Evolutionary conservation across 2,113 vertebrate genomes (phyloP), one percentile per base, ranked within the genome.

Genomic region (Strigops habroptila): DNA sequence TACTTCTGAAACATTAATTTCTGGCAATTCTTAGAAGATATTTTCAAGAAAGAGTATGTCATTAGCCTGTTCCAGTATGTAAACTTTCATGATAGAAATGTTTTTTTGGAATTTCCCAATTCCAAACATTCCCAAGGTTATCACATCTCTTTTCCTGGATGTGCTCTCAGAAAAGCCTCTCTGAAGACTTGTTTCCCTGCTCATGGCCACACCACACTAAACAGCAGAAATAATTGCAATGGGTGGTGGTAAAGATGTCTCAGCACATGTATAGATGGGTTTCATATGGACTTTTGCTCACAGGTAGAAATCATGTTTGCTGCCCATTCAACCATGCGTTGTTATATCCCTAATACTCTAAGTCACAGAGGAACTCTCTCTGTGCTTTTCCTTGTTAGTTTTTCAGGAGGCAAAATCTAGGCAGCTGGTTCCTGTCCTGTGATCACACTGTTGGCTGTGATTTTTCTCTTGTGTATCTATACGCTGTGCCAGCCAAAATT

Each of bases 401-500:
- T 96, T 94, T 96, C 77, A 95, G 86, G 59, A 96, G 83, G 86
- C 90, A 96, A 96, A 96, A 95, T 94, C 88, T 43, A 85, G 93
- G 92, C 92, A 95, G 74, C 96, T 95, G 96, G 83, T 96, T 96
- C 86, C 91, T 96, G 95, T 97, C 88, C 93, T 95, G 67, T 67
- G 80, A 91, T 96, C 91, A 94, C 91, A 67, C 74, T 92, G 62
- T 94, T 97, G 95, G 93, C 95, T 97, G 65, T 79, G 78, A 27
- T 87, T 96, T 96, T 94, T 91, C 96, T 96, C 95, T 82, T 92
- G 93, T 96, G 93, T 92, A 79, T 93, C 90, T 94, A 18, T 93
- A 28, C 41, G 59, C 93, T 87, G 82, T 97, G 96, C 96, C 93
- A 96, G 95, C 88, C 95, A 96, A 96, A 93, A 96, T 96, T 96